Percentiles rank a stretch among this genome's conserved stretches.
These are phyloP conservation scores for Colletes latitarsis DNA, from an alignment of 1,140 invertebrate species.

Conservation along the genomic window DNA sequence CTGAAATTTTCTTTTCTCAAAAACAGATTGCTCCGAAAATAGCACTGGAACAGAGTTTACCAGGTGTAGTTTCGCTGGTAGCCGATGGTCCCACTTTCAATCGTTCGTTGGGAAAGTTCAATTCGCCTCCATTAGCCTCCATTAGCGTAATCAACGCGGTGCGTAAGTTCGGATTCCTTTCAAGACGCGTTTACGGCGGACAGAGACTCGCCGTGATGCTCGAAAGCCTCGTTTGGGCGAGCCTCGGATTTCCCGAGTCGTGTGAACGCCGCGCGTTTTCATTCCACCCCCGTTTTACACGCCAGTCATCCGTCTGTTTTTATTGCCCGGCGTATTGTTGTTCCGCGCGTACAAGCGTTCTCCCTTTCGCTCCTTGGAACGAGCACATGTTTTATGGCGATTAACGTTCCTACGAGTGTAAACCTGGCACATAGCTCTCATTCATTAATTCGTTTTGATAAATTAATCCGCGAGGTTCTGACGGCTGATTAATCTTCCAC, in stretches of 20 bases:
- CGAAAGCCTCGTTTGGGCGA: slow-evolving; percentile 29
- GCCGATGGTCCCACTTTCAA: neutral
- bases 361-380: neutral
- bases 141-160: slow-evolving; percentile 26
- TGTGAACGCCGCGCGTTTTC: slow-evolving; percentile 15
- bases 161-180: slow-evolving; percentile 31
- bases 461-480: slow-evolving; percentile 21
- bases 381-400: slow-evolving; percentile 32
- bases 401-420: slow-evolving; percentile 10
- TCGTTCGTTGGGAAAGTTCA: slow-evolving; percentile 12
- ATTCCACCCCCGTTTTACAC: slow-evolving; percentile 26
- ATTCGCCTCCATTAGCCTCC: slow-evolving; percentile 2
- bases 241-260: neutral
- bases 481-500: slow-evolving; percentile 42
- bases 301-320: slow-evolving; percentile 43
- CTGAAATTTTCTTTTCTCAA: too few species aligned
- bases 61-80: too few species aligned
- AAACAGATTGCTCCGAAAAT: too few species aligned
- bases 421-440: slow-evolving; percentile 20
- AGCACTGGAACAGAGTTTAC: too few species aligned
- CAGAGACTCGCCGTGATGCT: neutral
- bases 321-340: slow-evolving; percentile 31
- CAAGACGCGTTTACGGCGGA: slow-evolving; percentile 19
- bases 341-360: neutral
- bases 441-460: slow-evolving; percentile 43